Base-by-base conservation (phyloP, 2,113 vertebrate species). In the Phalacrocorax pelagicus region DNA sequence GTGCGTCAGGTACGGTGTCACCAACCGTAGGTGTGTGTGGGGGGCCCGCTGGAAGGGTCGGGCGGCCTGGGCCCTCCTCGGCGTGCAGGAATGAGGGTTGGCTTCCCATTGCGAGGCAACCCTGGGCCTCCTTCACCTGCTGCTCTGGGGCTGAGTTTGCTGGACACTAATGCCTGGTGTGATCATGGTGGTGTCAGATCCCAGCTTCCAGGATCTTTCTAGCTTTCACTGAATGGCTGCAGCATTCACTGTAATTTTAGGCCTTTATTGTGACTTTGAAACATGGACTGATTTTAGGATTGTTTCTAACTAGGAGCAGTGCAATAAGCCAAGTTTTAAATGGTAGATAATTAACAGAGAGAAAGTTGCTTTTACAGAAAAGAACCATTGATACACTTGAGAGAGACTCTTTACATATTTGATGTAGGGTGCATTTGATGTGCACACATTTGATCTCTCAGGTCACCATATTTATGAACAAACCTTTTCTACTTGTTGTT, bases 71-170 rank as follows among this genome's bases (percentile, higher is more conserved):
- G 73, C 86, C 70, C 49, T 92, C 47, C 30, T 46, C 49, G 82
- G 19, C 10, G 2, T 78, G 15, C 17, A 21, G 63, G 14, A 84
- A 3, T 11, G 65, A 51, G 78, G 71, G 16, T 2, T 81, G 84
- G 51, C 61, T 47, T 46, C 38, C 14, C 30, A 8, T n/a, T 62
- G 61, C 19, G 8, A 47, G 26, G 34, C 21, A 66, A 7, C 52
- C 29, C 32, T 12, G 61, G 78, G 93, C 70, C 82, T 81, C 42
- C 34, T 91, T 94, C 90, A 91, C 78, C 88, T 96, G 86, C 90
- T 86, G 86, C 83, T 86, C 72, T 77, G 42, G 77, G 80, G 66
- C 67, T 11, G 71, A 55, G 63, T 86, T 78, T 72, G 73, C 40
- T 62, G 83, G 86, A 30, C 16, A 0, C 59, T 84, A 61, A 65